Evolutionary conservation across 2,113 vertebrate species (phyloP).

Genomic region (Ornithorhynchus anatinus): DNA sequence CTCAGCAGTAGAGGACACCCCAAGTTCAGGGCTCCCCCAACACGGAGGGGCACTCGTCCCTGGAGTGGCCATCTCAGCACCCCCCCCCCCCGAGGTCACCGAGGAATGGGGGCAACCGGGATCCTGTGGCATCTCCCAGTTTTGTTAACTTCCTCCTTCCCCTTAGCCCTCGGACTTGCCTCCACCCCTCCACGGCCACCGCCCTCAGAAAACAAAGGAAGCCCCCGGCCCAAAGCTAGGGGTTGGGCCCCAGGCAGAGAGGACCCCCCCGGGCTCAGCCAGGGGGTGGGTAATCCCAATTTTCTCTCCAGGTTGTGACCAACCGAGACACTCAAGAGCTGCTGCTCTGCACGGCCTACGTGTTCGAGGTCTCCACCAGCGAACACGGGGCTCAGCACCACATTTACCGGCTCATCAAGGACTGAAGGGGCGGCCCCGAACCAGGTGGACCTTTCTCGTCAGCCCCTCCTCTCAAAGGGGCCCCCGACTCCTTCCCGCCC

Average conservation of each 20-base stretch:
- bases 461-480: neutral
- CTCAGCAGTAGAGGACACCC: too few relatives aligned
- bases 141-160: too few relatives aligned
- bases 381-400: conserved; percentile 71
- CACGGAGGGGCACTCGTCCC: too few relatives aligned
- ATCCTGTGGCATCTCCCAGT: too few relatives aligned
- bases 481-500: neutral
- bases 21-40: neutral
- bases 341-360: conserved; percentile 68
- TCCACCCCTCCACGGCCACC: too few relatives aligned
- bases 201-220: too few relatives aligned
- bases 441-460: neutral
- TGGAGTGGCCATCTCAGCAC: too few relatives aligned
- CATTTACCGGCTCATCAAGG: conserved; percentile 65
- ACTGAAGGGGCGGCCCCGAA: conserved; percentile 15
- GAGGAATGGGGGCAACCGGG: neutral
- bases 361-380: conserved; percentile 73
- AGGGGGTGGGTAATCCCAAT: too few relatives aligned
- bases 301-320: conserved; percentile 73
- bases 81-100: neutral
- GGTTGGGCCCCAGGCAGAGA: too few relatives aligned
- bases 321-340: conserved; percentile 72
- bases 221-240: too few relatives aligned
- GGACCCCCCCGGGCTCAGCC: too few relatives aligned
- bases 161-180: too few relatives aligned